Evolutionary conservation across 2,888 invertebrate species (phyloP), one percentile per base, ranked within the genome.

Genomic region (Andrena haemorrhoa): DNA sequence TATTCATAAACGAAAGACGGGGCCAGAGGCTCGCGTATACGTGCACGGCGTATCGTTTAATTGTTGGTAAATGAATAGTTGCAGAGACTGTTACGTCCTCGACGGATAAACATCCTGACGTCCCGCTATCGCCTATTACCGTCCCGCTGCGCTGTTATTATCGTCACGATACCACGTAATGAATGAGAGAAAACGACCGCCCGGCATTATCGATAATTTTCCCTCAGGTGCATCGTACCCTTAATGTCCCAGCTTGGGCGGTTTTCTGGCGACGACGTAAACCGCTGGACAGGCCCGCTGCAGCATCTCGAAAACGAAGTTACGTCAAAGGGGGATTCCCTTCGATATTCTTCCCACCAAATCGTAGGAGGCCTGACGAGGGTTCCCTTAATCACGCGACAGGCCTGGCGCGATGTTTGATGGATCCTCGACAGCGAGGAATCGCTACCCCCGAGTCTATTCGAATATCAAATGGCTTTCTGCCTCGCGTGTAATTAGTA

Each of bases 131-230:
- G 76, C 87, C 53, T 87, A 88, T 87, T 86, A 83, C 87, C 78
- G 64, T 12, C 35, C 20, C 26, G 41, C 78, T 20, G 80, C 83
- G 75, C 89, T 84, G 82, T 83, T 86, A 88, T 88, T 88, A 88
- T 89, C 84, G 76, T 23, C 80, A 76, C 82, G 88, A 88, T 88
- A 88, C 87, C 86, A 82, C 86, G 83, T 83, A 89, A 88, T 83
- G 84, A 88, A 87, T 87, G 86, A 89, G 89, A 89, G 88, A 89
- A 89, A 89, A 89, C 87, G 86, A 89, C 83, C 86, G 69, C 75
- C 8, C 26, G 73, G 82, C 79, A 88, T 88, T 88, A 88, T 88
- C 88, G 88, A 89, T 88, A 88, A 88, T 88, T 88, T 86, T 76
- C 87, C 79, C 83, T 84, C 84, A 75, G 89, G 82, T 89, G 89